Evolutionary conservation across 2,888 invertebrate species (phyloP).

Genomic region (Trypoxylon attenuatum): DNA sequence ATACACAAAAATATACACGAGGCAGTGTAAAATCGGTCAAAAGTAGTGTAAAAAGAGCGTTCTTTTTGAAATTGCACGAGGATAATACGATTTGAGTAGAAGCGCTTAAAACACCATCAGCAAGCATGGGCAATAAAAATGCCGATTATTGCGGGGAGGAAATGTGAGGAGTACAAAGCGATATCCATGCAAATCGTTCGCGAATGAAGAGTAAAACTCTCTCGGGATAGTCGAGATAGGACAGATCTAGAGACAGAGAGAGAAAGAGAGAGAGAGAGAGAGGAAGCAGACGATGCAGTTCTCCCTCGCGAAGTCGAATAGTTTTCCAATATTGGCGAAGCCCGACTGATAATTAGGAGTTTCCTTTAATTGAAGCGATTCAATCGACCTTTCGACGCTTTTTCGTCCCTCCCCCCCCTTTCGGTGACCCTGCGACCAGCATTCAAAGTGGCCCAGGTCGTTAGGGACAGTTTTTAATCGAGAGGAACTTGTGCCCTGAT

Average conservation of each 20-base stretch:
- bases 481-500: conserved; percentile 9
- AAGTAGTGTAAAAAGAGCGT: too few relatives aligned
- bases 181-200: conserved; percentile 32
- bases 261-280: conserved; percentile 25
- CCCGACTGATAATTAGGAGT: conserved; percentile 66
- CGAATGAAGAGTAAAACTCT: conserved; percentile 4
- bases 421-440: not conserved
- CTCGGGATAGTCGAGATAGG: too few relatives aligned
- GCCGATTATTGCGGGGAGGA: conserved; percentile 25
- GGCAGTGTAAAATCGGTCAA: too few relatives aligned
- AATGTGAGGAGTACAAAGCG: conserved; percentile 19
- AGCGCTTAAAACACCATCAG: too few relatives aligned
- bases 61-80: too few relatives aligned
- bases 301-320: conserved; percentile 61
- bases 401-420: not conserved
- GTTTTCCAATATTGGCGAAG: conserved; percentile 66
- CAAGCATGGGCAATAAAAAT: not conserved
- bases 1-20: too few relatives aligned
- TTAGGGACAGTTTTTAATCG: conserved; percentile 50
- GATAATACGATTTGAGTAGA: too few relatives aligned
- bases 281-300: conserved; percentile 26
- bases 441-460: conserved; percentile 5
- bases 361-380: conserved; percentile 66
- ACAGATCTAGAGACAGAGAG: too few relatives aligned
- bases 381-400: conserved; percentile 53